Evolutionary conservation across 2,113 vertebrate genomes (phyloP).

Genomic region (Oreochromis tanganicae): DNA sequence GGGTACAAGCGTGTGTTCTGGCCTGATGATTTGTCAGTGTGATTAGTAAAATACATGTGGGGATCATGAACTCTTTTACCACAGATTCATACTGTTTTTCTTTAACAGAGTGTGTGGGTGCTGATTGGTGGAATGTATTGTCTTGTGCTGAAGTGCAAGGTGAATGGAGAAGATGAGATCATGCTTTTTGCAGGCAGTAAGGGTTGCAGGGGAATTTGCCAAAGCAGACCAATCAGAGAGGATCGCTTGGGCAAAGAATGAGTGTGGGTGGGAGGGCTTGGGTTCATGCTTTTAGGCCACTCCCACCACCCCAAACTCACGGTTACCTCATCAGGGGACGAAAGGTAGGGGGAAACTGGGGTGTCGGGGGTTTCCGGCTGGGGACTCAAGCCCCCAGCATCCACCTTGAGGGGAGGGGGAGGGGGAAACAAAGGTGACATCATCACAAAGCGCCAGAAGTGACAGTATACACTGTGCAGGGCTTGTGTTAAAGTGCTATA

Average conservation of each 20-base stretch:
- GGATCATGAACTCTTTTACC: not conserved
- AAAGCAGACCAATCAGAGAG: not conserved
- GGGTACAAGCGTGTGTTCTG: not conserved
- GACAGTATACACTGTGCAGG: not conserved
- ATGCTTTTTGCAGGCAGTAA: slow-evolving; percentile 45
- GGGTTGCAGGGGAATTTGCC: not conserved
- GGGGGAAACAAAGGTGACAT: slow-evolving; percentile 60
- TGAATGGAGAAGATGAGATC: slow-evolving; percentile 16
- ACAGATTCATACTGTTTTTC: not conserved
- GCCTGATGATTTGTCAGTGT: not conserved
- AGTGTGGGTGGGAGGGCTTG: not conserved
- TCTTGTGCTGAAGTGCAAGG: not conserved
- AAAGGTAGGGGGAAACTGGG: slow-evolving; percentile 62
- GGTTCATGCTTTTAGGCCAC: slow-evolving; percentile 35
- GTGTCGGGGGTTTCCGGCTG: slow-evolving; percentile 66
- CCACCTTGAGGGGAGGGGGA: slow-evolving; percentile 63
- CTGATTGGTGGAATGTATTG: slow-evolving; percentile 6
- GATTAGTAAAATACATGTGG: not conserved
- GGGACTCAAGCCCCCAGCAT: slow-evolving; percentile 65
- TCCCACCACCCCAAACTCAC: not conserved
- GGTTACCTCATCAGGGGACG: slow-evolving; percentile 74
- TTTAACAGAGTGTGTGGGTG: not conserved
- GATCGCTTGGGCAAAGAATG: not conserved
- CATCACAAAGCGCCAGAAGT: slow-evolving; percentile 49
- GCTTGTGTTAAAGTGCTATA: not conserved